Conservation (phyloP, 2,888 invertebrate genomes). For the Amiota minor region DNA sequence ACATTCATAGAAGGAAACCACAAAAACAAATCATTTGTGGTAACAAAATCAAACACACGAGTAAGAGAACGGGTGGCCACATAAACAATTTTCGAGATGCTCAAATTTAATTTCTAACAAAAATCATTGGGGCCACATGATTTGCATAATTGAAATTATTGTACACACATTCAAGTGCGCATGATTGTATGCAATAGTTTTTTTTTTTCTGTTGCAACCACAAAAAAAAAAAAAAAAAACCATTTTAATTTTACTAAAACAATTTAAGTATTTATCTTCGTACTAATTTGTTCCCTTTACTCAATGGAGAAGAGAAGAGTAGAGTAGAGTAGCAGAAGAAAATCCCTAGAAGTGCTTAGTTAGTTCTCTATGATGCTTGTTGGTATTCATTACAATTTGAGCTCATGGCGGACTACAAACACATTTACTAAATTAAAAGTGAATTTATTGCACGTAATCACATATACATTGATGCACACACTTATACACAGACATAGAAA, state of each 20-base stretch:
- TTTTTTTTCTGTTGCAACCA: not conserved
- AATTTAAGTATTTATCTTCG: constrained; percentile 60
- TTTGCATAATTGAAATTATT: constrained; percentile 59
- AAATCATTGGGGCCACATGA: constrained; percentile 42
- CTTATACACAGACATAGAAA: too few species aligned
- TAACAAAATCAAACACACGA: constrained; percentile 54
- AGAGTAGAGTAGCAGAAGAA: too few species aligned
- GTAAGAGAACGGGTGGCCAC: constrained; percentile 40
- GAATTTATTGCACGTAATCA: constrained; percentile 56
- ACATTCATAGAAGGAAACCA: constrained; percentile 44
- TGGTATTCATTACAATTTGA: not conserved
- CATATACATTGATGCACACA: too few species aligned
- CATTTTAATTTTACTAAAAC: constrained; percentile 43
- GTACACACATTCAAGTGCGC: constrained; percentile 21
- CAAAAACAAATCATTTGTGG: constrained; percentile 63
- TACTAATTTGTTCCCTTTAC: constrained; percentile 62
- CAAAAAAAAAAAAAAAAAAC: not conserved
- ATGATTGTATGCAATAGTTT: too few species aligned
- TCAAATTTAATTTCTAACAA: constrained; percentile 48
- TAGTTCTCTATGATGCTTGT: not conserved
- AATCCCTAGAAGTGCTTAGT: too few species aligned
- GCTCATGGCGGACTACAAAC: constrained; percentile 37
- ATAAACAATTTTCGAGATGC: constrained; percentile 28
- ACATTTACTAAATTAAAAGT: constrained; percentile 68
- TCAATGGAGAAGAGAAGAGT: not conserved